Evolutionary conservation across 2,113 vertebrate species (phyloP), one percentile per base, ranked within the genome.

Genomic region (Telmatochromis sp.): DNA sequence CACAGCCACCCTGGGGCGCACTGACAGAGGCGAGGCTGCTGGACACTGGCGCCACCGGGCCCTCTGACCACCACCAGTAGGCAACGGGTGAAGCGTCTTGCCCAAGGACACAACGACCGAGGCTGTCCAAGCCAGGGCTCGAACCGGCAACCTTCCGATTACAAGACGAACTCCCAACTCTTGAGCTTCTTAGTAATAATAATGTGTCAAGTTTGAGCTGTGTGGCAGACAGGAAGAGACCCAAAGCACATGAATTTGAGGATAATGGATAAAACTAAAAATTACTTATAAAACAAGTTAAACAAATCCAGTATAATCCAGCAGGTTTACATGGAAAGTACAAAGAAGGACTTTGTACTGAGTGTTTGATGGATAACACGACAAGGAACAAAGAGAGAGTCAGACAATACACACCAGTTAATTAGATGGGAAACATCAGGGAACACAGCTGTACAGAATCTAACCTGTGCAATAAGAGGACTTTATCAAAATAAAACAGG

Each of bases 81-180:
- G 0, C 4, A 53, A n/a, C 9, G 1, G 49, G 49, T 4, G 0
- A n/a, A 53, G 49, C 1, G 49, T 53, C 49, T 10, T 1, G 49
- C 5, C 9, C 49, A 6, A 53, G 49, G 19, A n/a, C 5, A 51
- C 19, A 21, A 21, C 2, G 3, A 21, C 5, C 5, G n/a, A 53
- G 51, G 21, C 51, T 11, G 5, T 53, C 2, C 1, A 2, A 21
- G 51, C n/a, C 51, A 2, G 3, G 9, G 9, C 1, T 21, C 9
- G 0, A 54, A 54, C 51, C n/a, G 0, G 51, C 51, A 54, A 54
- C n/a, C n/a, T 54, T 54, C n/a, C 0, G 2, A 6, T 53, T 54
- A 51, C 19, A 9, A n/a, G 19, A 0, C 5, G 0, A 51, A n/a
- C 5, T 0, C 9, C 49, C 9, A 51, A 51, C 9, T n/a, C 49